Evolutionary conservation across 2,888 invertebrate genomes (phyloP), one percentile per base, ranked within the genome.

Genomic region (Pseudanteris insignis): DNA sequence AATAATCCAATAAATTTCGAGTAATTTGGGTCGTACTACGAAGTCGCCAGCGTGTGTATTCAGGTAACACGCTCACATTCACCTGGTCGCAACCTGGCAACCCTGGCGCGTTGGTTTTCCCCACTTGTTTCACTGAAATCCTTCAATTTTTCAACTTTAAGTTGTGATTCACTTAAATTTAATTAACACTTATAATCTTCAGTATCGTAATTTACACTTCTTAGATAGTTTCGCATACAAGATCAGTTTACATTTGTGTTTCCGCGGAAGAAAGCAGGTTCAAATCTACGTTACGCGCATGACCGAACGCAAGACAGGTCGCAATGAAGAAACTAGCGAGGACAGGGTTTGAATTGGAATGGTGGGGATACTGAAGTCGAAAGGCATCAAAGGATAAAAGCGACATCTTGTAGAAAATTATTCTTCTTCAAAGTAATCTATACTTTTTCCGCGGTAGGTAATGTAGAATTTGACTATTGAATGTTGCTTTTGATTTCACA

Each of bases 1-100:
- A 37, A 2, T 15, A 44, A 47, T 55, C 38, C 38, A 32, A 9
- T 21, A 26, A 13, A n/a, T 46, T 32, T 41, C 24, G 9, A 29
- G 8, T 11, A 26, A 59, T 59, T 59, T 51, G 41, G 59, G 59
- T 57, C 62, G 51, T 12, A 13, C 44, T 38, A 46, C 47, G 36
- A 25, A 48, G 40, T 29, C 41, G 51, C 44, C 62, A 53, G 36
- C 40, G 51, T 46, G 55, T 26, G 26, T 62, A 38, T 44, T 53
- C 58, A 63, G 58, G 63, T 63, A 63, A 50, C 53, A 54, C 62
- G 46, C 55, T 61, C 54, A 58, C 58, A 53, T 58, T 63, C 57
- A 63, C 63, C 62, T 62, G 62, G 51, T 21, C 48, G 58, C 63
- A 63, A 63, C 63, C 63, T 63, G 63, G 63, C 63, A 63, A 63